phyloP scores from a whole-genome alignment of 2,113 vertebrate genomes.

The Loxodonta africana region DNA sequence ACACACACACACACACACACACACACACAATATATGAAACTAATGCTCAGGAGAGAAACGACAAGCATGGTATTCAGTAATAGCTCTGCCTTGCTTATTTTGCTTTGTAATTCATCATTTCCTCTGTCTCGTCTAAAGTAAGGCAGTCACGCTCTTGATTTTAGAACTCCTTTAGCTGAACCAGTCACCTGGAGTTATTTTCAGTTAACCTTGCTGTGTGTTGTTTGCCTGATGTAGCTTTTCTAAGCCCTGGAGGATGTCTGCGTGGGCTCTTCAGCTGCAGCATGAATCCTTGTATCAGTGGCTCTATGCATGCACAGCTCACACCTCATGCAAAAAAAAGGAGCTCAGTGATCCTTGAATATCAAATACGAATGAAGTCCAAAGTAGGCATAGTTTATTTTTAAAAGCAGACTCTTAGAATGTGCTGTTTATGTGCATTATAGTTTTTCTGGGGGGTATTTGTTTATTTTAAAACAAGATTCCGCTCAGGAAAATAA shows the following conservation, averaged over 20 bases:
- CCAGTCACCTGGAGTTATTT: accelerated
- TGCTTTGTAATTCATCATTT: background rate
- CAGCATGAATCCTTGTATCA: accelerated
- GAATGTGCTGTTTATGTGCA: accelerated
- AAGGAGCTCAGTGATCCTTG: accelerated
- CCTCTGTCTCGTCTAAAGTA: accelerated
- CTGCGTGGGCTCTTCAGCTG: too few species aligned
- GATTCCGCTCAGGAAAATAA: background rate
- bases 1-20: background rate
- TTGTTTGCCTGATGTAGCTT: background rate
- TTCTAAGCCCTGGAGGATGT: background rate
- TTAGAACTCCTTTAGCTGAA: background rate
- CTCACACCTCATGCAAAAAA: accelerated
- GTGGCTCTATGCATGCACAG: accelerated
- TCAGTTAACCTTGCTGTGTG: accelerated
- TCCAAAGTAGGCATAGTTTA: background rate
- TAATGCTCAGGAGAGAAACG: background rate
- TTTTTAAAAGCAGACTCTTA: background rate
- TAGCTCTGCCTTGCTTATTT: too few species aligned
- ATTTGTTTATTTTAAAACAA: background rate
- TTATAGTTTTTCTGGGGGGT: background rate
- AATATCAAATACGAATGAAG: too few species aligned
- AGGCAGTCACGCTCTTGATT: accelerated
- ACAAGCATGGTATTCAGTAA: accelerated
- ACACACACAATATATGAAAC: background rate